These are phyloP conservation scores for Pseudomyrmex flavicornis DNA, from an alignment of 1,140 invertebrate species.

Conservation along the genomic window DNA sequence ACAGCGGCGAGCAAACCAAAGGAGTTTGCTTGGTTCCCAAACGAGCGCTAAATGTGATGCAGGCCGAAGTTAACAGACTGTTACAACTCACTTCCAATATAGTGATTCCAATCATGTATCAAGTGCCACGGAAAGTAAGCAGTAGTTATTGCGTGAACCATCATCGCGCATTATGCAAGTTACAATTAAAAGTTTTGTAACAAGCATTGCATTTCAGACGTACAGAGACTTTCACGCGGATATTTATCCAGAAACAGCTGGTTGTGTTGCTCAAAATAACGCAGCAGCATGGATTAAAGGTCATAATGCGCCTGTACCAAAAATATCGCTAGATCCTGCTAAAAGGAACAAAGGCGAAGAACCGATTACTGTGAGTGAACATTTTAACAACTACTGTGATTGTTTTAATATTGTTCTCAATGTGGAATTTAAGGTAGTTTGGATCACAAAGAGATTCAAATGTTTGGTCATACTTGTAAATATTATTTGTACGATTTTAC, in stretches of 20 bases:
- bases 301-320: constrained; percentile 89
- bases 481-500: constrained; percentile 28
- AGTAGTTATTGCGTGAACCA: neutral
- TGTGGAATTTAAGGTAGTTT: constrained; percentile 21
- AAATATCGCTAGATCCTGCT: constrained; percentile 92
- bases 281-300: constrained; percentile 92
- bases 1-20: constrained; percentile 95
- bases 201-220: constrained; percentile 86
- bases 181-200: neutral
- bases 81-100: constrained; percentile 93
- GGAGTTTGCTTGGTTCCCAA: constrained; percentile 96
- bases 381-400: constrained; percentile 10
- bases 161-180: neutral
- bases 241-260: constrained; percentile 95
- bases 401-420: constrained; percentile 6
- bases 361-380: constrained; percentile 86
- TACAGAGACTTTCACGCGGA: constrained; percentile 97
- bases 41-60: constrained; percentile 96
- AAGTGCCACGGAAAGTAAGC: constrained; percentile 94
- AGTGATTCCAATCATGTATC: constrained; percentile 96
- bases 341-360: constrained; percentile 87
- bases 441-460: constrained; percentile 11
- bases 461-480: constrained; percentile 32
- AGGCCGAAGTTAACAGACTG: constrained; percentile 96
- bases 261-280: constrained; percentile 90